phyloP scores from a whole-genome alignment of 2,888 invertebrate genomes.

The Rosalia funebris region DNA sequence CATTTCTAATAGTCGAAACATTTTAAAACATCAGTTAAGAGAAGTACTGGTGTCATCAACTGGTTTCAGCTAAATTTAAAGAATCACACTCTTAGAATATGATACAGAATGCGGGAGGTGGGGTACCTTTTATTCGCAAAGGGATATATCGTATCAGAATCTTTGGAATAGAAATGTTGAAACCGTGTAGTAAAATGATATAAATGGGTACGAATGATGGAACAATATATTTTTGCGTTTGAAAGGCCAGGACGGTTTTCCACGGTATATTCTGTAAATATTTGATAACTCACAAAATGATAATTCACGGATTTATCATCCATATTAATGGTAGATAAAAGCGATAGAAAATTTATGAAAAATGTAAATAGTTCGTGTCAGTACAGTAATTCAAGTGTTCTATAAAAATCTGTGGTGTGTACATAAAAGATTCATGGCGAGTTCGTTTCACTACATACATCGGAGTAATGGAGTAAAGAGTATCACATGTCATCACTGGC shows the following conservation, averaged over 20 bases:
- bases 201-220: too few species aligned
- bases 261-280: not conserved
- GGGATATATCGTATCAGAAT: too few species aligned
- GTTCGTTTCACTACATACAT: slow-evolving; percentile 9
- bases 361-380: slow-evolving; percentile 25
- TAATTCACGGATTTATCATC: not conserved
- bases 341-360: slow-evolving; percentile 17
- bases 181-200: too few species aligned
- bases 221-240: not conserved
- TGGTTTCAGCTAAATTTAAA: too few species aligned
- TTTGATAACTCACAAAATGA: not conserved
- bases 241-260: not conserved
- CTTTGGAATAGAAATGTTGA: too few species aligned
- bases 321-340: not conserved
- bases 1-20: too few species aligned
- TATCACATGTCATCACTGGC: slow-evolving; percentile 39
- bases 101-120: too few species aligned
- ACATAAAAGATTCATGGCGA: slow-evolving; percentile 25
- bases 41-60: too few species aligned
- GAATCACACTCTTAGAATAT: too few species aligned
- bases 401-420: slow-evolving; percentile 25
- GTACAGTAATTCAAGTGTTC: slow-evolving; percentile 16
- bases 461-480: slow-evolving; percentile 33
- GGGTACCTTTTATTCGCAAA: too few species aligned
- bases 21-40: too few species aligned